phyloP scores from a whole-genome alignment of 2,797 vertebrate genomes.

The Moxostoma hubbsi region DNA sequence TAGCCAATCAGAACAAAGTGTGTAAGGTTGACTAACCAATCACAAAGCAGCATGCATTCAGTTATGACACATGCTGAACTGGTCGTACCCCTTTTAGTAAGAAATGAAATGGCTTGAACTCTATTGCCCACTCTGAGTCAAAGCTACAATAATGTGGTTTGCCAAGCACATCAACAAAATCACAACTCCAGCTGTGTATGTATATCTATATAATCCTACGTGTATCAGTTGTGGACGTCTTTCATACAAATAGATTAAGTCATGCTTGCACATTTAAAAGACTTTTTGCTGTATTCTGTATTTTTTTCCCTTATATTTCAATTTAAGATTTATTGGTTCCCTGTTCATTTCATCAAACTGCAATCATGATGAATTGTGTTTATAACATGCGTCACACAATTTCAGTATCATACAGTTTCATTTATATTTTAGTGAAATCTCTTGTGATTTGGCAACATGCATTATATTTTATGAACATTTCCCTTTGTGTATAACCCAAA shows the following conservation, averaged over 20 bases:
- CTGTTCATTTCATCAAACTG: too few relatives aligned
- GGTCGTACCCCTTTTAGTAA: background rate
- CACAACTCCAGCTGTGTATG: background rate
- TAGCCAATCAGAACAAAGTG: background rate
- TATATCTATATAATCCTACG: too few relatives aligned
- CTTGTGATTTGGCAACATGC: background rate
- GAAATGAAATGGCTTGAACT: constrained; percentile 5
- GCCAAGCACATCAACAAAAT: constrained; percentile 22
- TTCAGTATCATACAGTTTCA: too few relatives aligned
- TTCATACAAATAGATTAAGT: background rate
- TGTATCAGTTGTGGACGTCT: background rate
- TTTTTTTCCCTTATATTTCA: background rate
- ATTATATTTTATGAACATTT: too few relatives aligned
- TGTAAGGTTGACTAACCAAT: constrained; percentile 2
- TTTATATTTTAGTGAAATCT: too few relatives aligned
- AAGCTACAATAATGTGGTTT: constrained; percentile 9
- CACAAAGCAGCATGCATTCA: background rate
- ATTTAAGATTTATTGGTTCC: background rate
- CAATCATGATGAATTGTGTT: too few relatives aligned
- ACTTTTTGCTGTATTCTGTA: too few relatives aligned
- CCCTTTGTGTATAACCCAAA: constrained; percentile 52
- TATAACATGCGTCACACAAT: too few relatives aligned
- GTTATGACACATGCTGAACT: background rate
- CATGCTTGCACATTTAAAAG: background rate
- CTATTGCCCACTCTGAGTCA: background rate